Percentiles rank a stretch among this genome's conserved stretches.
Evolutionary conservation across 2,797 vertebrate genomes (phyloP).

Genomic region (Chanos chanos): DNA sequence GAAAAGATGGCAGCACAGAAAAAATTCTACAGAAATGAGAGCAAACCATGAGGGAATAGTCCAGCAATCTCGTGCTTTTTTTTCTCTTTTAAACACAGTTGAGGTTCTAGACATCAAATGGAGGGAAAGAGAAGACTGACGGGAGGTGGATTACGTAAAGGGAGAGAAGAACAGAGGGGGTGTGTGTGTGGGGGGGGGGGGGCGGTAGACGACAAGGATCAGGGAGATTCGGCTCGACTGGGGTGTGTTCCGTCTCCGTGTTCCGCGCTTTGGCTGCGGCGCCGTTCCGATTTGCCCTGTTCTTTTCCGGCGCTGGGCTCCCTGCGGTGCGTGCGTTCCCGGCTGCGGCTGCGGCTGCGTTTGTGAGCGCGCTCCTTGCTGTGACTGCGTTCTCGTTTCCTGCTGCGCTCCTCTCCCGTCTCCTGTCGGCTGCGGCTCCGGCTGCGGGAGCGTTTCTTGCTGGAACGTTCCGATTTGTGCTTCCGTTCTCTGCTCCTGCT

Average conservation of each 20-base stretch:
- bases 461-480: slow-evolving; percentile 71
- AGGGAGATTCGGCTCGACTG: slow-evolving; percentile 70
- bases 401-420: slow-evolving; percentile 79
- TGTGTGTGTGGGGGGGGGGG: slow-evolving; percentile 37
- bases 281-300: slow-evolving; percentile 75
- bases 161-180: slow-evolving; percentile 21
- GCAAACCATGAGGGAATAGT: slow-evolving; percentile 49
- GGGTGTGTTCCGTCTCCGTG: slow-evolving; percentile 73
- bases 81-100: slow-evolving; percentile 54
- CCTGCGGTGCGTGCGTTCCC: slow-evolving; percentile 80
- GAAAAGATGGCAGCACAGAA: slow-evolving; percentile 48
- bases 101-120: slow-evolving; percentile 44
- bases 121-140: too few relatives aligned
- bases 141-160: too few relatives aligned
- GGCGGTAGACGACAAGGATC: slow-evolving; percentile 50
- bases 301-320: slow-evolving; percentile 83
- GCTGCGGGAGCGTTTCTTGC: slow-evolving; percentile 66
- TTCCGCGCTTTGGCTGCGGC: slow-evolving; percentile 83
- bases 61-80: slow-evolving; percentile 48
- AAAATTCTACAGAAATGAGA: slow-evolving; percentile 36
- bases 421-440: slow-evolving; percentile 74
- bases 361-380: slow-evolving; percentile 82
- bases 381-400: slow-evolving; percentile 81
- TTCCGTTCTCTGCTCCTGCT: slow-evolving; percentile 84
- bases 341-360: slow-evolving; percentile 86